A percentile compares a stretch with the other conserved stretches of the same genome.
Conservation (phyloP, 1,140 invertebrate genomes). For the Hylaeus volcanicus region DNA sequence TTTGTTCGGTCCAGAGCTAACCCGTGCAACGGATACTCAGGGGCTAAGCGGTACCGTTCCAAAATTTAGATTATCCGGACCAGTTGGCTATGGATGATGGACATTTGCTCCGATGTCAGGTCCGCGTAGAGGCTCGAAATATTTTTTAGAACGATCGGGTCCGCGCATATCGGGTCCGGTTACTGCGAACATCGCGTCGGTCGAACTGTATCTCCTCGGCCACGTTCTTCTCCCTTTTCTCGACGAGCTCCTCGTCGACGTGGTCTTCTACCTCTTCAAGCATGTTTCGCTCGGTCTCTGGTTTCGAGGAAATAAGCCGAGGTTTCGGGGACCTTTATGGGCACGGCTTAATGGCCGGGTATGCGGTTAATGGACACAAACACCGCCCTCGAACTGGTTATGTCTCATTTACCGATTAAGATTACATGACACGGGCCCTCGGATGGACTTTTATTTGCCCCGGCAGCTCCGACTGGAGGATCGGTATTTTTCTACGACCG, state of each 20-base stretch:
- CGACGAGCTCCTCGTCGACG: constrained; percentile 25
- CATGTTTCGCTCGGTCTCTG: constrained; percentile 48
- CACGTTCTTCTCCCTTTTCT: constrained; percentile 27
- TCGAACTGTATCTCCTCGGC: constrained; percentile 3
- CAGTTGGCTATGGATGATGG: no score
- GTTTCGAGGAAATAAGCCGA: constrained; percentile 44
- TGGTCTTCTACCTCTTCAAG: constrained; percentile 39
- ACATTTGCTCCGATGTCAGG: background rate
- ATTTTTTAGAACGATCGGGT: constrained; percentile 10
- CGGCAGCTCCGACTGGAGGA: background rate
- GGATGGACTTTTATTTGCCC: constrained; percentile 28
- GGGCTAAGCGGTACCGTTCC: no score
- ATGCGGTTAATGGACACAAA: constrained; percentile 57
- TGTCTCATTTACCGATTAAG: constrained; percentile 58
- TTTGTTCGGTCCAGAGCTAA: no score
- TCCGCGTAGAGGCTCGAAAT: background rate
- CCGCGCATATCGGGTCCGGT: constrained; percentile 28
- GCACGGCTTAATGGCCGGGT: constrained; percentile 48
- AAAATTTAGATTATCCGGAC: no score
- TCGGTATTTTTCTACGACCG: constrained; percentile 3
- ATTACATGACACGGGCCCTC: constrained; percentile 48
- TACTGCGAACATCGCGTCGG: constrained; percentile 13
- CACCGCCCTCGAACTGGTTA: constrained; percentile 54
- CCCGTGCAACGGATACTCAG: no score
- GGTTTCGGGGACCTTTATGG: constrained; percentile 50